These are phyloP conservation scores for Rhodophaea formosa DNA, from an alignment of 2,888 invertebrate genomes.

Conservation along the genomic window DNA sequence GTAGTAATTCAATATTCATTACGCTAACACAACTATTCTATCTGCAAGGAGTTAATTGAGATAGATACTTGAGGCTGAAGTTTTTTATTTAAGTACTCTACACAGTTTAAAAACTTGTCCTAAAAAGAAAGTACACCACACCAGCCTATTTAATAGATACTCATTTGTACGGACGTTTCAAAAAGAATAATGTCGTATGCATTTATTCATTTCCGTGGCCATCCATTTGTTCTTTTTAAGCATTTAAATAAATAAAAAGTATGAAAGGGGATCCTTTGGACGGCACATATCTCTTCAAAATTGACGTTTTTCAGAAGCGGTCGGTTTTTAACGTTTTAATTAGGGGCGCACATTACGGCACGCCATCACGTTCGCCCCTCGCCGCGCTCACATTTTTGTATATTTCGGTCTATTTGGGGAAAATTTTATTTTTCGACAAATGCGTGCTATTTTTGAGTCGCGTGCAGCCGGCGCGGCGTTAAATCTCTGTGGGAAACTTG, in stretches of 20 bases:
- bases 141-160: slow-evolving; percentile 9
- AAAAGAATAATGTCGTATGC: slow-evolving; percentile 28
- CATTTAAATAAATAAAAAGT: slow-evolving; percentile 70
- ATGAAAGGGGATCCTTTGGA: slow-evolving; percentile 73
- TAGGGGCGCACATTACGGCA: slow-evolving; percentile 80
- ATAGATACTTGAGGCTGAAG: slow-evolving; percentile 19
- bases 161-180: slow-evolving; percentile 20
- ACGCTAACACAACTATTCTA: slow-evolving; percentile 25
- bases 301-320: slow-evolving; percentile 79
- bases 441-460: slow-evolving; percentile 77
- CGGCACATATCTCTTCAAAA: slow-evolving; percentile 80
- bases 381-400: slow-evolving; percentile 79
- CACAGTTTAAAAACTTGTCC: not conserved
- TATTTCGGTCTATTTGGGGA: slow-evolving; percentile 81
- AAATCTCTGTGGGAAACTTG: slow-evolving; percentile 80
- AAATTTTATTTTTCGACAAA: slow-evolving; percentile 80
- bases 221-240: slow-evolving; percentile 52
- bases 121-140: slow-evolving; percentile 5
- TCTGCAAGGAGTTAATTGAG: slow-evolving; percentile 18
- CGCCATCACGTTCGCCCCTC: slow-evolving; percentile 79
- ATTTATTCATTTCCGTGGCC: slow-evolving; percentile 26
- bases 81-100: slow-evolving; percentile 15
- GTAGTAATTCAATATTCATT: slow-evolving; percentile 29
- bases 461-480: slow-evolving; percentile 76
- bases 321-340: slow-evolving; percentile 81